Percentiles rank a stretch among this genome's conserved stretches.
Conservation (phyloP, 1,140 invertebrate genomes). For the Formica selysi region DNA sequence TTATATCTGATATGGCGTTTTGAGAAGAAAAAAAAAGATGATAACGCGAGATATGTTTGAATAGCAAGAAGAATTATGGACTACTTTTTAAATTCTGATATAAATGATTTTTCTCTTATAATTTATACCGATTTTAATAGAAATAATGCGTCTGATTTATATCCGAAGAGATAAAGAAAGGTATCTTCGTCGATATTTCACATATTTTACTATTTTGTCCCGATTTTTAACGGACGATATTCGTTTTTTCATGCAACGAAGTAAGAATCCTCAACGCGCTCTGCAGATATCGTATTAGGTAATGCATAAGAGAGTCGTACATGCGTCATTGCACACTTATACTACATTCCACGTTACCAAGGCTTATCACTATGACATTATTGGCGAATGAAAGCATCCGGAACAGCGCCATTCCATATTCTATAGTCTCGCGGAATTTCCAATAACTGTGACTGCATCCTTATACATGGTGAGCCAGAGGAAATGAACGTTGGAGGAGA, state of each 20-base stretch:
- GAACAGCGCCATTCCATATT: slow-evolving; percentile 49
- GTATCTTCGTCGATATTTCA: neutral
- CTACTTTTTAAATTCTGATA: no score
- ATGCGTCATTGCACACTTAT: slow-evolving; percentile 51
- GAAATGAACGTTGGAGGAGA: slow-evolving; percentile 25
- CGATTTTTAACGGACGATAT: slow-evolving; percentile 31
- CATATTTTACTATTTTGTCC: neutral
- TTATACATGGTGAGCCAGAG: neutral
- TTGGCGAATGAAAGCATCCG: slow-evolving; percentile 51
- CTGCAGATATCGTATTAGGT: slow-evolving; percentile 35
- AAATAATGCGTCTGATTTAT: neutral
- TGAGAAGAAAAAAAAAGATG: neutral
- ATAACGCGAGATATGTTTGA: neutral
- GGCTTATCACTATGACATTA: slow-evolving; percentile 46
- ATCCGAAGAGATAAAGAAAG: neutral
- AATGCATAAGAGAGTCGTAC: slow-evolving; percentile 41
- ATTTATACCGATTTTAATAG: neutral
- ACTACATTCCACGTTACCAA: neutral
- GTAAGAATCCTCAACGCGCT: neutral
- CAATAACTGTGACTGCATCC: slow-evolving; percentile 66
- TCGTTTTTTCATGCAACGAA: neutral
- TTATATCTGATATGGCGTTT: slow-evolving; percentile 4
- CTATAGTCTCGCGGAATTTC: slow-evolving; percentile 63
- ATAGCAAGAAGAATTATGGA: no score
- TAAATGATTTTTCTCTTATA: no score